These are phyloP conservation scores for Drosophila setifemur DNA, from an alignment of 1,140 invertebrate species.

Conservation along the genomic window DNA sequence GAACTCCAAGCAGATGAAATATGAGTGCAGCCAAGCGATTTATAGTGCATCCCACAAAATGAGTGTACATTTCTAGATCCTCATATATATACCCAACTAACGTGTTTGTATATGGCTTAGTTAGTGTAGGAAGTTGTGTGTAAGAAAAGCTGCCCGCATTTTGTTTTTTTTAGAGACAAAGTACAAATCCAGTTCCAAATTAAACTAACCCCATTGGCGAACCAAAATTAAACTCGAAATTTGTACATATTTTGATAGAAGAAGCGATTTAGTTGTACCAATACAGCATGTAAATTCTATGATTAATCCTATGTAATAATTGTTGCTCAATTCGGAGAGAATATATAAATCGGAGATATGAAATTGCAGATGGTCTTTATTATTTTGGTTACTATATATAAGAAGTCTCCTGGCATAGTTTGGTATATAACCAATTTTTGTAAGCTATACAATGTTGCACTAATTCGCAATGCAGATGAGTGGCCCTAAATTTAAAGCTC, in stretches of 20 bases:
- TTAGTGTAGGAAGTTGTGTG: constrained; percentile 22
- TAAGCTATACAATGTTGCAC: no score
- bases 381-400: neutral
- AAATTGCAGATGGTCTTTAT: neutral
- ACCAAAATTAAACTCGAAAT: neutral
- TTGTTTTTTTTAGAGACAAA: constrained; percentile 31
- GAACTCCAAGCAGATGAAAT: no score
- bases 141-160: constrained; percentile 3
- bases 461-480: no score
- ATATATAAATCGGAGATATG: constrained; percentile 34
- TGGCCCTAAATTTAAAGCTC: neutral
- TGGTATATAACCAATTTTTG: no score
- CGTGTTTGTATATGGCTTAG: constrained; percentile 33
- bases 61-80: constrained; percentile 30
- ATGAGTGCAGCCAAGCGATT: constrained; percentile 2
- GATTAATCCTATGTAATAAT: constrained; percentile 29
- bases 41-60: constrained; percentile 10
- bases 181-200: constrained; percentile 27
- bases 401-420: no score
- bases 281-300: constrained; percentile 10
- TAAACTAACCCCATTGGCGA: neutral
- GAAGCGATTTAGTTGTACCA: constrained; percentile 18
- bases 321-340: constrained; percentile 59
- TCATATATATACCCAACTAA: neutral
- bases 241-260: constrained; percentile 18